Conservation (phyloP, 2,113 vertebrate genomes). For the Scomber japonicus region DNA sequence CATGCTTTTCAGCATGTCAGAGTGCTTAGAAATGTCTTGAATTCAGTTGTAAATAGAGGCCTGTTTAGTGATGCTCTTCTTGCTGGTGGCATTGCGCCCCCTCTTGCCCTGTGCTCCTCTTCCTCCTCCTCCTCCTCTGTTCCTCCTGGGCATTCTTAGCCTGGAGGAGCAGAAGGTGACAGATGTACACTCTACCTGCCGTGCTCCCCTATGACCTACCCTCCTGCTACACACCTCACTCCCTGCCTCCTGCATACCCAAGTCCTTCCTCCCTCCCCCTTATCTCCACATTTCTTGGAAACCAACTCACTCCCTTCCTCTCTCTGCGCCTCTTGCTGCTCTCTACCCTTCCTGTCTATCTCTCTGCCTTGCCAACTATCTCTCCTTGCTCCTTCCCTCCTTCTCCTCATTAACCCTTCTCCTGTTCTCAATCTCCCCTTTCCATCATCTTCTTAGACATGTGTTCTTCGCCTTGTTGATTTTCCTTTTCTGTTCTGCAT, state of each 20-base stretch:
- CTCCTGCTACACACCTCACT: constrained; percentile 57
- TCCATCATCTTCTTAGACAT: constrained; percentile 30
- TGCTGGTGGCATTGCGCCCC: constrained; percentile 39
- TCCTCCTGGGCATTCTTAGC: constrained; percentile 63
- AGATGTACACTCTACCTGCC: constrained; percentile 79
- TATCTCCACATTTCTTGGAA: constrained; percentile 48
- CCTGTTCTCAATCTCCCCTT: constrained; percentile 49
- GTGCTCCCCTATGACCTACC: constrained; percentile 70
- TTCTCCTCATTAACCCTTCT: constrained; percentile 36
- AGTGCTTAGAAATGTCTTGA: constrained; percentile 29
- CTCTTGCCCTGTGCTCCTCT: constrained; percentile 24
- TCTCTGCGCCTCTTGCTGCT: constrained; percentile 41
- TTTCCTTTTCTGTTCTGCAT: constrained; percentile 9
- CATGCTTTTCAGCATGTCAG: constrained; percentile 29
- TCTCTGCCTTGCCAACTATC: constrained; percentile 38
- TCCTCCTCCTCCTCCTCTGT: constrained; percentile 40
- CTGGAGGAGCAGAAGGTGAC: constrained; percentile 78
- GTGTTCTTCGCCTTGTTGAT: constrained; percentile 41
- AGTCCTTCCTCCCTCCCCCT: constrained; percentile 12
- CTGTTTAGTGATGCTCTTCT: constrained; percentile 47
- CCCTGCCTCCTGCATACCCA: background rate
- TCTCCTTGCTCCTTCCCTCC: constrained; percentile 31
- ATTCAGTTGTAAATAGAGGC: constrained; percentile 36
- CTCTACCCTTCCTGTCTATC: constrained; percentile 42
- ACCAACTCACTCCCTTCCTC: constrained; percentile 29